These are phyloP conservation scores for Strix uralensis DNA, from an alignment of 2,113 vertebrate species.

Conservation along the genomic window DNA sequence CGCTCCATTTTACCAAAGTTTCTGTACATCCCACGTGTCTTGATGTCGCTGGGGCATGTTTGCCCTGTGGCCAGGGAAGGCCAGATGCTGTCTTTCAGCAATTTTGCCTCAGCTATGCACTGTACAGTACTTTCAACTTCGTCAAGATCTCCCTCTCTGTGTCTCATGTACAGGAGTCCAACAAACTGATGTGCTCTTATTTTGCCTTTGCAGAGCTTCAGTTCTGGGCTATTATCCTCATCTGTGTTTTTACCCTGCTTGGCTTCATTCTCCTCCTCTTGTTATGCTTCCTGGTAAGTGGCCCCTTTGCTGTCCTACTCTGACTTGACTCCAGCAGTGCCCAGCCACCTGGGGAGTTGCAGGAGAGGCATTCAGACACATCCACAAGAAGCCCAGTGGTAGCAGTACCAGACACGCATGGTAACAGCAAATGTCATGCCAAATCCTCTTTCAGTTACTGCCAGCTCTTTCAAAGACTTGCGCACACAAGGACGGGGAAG, in stretches of 20 bases:
- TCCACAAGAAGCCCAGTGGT: neutral
- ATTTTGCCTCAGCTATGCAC: neutral
- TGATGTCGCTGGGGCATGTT: neutral
- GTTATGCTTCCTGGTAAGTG: conserved; percentile 73
- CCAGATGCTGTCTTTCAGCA: neutral
- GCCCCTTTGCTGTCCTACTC: neutral
- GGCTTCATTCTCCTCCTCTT: conserved; percentile 62
- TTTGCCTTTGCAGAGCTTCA: conserved; percentile 61
- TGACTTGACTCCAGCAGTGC: no score
- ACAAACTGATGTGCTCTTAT: neutral
- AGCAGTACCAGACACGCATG: fast-evolving
- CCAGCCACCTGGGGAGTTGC: neutral
- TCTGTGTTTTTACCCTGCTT: conserved; percentile 70
- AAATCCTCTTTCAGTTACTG: neutral
- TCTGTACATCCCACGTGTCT: neutral
- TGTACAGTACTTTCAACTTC: no score
- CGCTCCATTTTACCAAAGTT: neutral
- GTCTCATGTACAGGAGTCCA: neutral
- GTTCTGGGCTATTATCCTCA: conserved; percentile 79
- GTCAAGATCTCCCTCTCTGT: neutral
- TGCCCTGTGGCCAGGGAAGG: neutral
- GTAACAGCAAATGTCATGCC: neutral
- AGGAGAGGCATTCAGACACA: neutral
- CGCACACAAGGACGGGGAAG: neutral
- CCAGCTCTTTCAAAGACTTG: neutral